phyloP scores from a whole-genome alignment of 2,888 invertebrate genomes.

The Melieria picta region DNA sequence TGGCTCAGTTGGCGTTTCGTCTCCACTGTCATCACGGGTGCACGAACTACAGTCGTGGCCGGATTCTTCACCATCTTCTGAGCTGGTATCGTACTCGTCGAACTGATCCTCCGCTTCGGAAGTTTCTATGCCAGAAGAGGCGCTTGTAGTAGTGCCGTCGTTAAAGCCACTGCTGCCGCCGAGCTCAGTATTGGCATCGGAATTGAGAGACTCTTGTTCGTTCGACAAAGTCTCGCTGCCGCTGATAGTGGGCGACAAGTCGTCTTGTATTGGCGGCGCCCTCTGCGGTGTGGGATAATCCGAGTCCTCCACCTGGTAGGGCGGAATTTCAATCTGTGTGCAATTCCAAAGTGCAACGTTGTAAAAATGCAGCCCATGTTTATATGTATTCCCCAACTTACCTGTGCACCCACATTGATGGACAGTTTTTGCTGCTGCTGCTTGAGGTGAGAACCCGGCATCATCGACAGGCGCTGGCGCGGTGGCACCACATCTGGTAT shows the following conservation, averaged over 20 bases:
- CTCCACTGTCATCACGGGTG: conserved; percentile 8
- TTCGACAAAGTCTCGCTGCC: background rate
- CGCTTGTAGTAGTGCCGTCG: conserved; percentile 55
- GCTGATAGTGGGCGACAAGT: conserved; percentile 16
- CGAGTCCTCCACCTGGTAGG: conserved; percentile 37
- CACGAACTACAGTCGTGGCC: background rate
- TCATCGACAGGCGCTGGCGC: conserved; percentile 16
- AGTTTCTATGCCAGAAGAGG: conserved; percentile 61
- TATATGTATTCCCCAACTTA: conserved; percentile 7
- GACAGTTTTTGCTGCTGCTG: conserved; percentile 41
- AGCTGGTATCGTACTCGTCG: conserved; percentile 28
- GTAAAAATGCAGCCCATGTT: background rate
- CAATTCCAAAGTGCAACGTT: conserved; percentile 2
- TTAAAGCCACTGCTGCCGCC: conserved; percentile 60
- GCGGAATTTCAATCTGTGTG: conserved; percentile 46
- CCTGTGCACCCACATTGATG: conserved; percentile 44
- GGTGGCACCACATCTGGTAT: conserved; percentile 39
- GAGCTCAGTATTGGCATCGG: conserved; percentile 42
- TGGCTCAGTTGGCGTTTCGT: conserved; percentile 31
- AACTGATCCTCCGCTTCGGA: conserved; percentile 43
- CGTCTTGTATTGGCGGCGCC: conserved; percentile 14
- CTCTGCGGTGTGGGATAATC: conserved; percentile 10
- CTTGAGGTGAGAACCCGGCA: background rate
- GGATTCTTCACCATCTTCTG: background rate
- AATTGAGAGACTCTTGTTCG: conserved; percentile 32